phyloP scores from a whole-genome alignment of 2,113 vertebrate species.

The Podocnemis expansa region DNA sequence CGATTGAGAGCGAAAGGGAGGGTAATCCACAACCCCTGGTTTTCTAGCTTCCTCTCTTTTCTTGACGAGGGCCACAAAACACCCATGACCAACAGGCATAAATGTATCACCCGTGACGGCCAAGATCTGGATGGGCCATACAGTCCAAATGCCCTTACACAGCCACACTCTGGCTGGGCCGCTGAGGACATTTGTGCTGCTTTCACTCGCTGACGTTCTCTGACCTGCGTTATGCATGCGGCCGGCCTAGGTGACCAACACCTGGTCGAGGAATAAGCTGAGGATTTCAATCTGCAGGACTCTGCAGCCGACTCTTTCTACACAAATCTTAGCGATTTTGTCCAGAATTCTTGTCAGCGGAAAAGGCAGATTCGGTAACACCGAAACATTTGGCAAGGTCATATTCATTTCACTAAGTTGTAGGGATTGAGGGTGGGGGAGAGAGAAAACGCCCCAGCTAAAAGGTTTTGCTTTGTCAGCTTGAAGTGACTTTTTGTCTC shows the following conservation, averaged over 20 bases:
- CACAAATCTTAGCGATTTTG: background rate
- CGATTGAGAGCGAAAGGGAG: background rate
- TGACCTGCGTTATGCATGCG: background rate
- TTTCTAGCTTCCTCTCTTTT: background rate
- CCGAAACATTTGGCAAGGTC: background rate
- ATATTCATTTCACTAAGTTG: too few relatives aligned
- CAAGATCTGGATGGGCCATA: background rate
- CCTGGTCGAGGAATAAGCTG: background rate
- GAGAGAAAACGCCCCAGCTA: background rate
- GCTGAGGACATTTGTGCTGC: background rate
- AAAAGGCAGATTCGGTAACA: background rate
- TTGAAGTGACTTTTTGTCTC: background rate
- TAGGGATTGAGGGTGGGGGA: too few relatives aligned
- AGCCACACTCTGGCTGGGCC: too few relatives aligned
- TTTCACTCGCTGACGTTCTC: too few relatives aligned
- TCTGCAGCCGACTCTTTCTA: background rate
- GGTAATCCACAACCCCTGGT: too few relatives aligned
- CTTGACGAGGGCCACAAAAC: background rate
- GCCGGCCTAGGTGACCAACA: background rate
- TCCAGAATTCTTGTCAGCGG: background rate
- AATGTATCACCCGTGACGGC: background rate
- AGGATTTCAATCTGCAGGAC: too few relatives aligned
- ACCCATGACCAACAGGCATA: background rate
- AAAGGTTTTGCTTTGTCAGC: background rate
- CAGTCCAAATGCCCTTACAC: background rate